A percentile compares a stretch with the other conserved stretches of the same genome.
Evolutionary conservation across 2,113 vertebrate genomes (phyloP).

Genomic region (Jacana jacana): DNA sequence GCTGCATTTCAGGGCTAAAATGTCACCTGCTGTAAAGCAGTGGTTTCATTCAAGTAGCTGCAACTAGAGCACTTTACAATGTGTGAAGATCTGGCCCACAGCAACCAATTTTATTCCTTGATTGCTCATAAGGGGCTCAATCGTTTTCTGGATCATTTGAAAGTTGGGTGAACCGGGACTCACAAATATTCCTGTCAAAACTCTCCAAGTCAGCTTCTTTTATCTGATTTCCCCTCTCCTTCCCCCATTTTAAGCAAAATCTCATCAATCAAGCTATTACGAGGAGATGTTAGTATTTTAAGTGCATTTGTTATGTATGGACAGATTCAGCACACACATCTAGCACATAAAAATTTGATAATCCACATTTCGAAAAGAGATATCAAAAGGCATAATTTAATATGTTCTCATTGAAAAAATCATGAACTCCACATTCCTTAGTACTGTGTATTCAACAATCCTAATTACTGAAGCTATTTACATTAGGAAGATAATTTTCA

Average conservation of each 20-base stretch:
- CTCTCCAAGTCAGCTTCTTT: neutral
- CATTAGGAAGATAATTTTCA: conserved; percentile 13
- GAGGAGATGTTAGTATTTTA: conserved; percentile 38
- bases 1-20: neutral
- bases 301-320: conserved; percentile 60
- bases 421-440: conserved; percentile 33
- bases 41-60: neutral
- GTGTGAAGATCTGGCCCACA: neutral
- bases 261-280: conserved; percentile 22
- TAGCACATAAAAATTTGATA: conserved; percentile 65
- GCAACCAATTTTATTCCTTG: neutral
- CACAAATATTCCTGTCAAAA: neutral
- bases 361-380: conserved; percentile 26
- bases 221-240: conserved; percentile 18
- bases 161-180: neutral
- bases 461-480: conserved; percentile 57
- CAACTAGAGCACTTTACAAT: neutral
- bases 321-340: conserved; percentile 33
- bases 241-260: neutral
- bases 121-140: conserved; percentile 19
- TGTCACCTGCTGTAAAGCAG: neutral
- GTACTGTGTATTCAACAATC: conserved; percentile 10
- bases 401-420: conserved; percentile 56
- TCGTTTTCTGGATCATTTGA: neutral
- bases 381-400: conserved; percentile 73